Percentiles rank a stretch among this genome's conserved stretches.
These are phyloP conservation scores for Muntiacus muntjak DNA, from an alignment of 2,113 vertebrate species.

Conservation along the genomic window DNA sequence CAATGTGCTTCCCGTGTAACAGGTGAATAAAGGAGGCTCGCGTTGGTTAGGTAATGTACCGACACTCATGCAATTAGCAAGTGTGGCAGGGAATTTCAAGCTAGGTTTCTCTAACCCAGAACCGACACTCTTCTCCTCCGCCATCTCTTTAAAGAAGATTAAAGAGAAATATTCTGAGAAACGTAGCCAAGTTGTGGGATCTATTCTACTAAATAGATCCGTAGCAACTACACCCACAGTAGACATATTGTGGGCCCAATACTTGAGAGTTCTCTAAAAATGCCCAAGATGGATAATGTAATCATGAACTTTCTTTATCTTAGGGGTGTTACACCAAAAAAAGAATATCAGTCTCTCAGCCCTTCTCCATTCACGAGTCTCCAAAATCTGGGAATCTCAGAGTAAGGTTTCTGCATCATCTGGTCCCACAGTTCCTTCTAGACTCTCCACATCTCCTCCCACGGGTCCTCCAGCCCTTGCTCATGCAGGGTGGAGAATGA, in stretches of 20 bases:
- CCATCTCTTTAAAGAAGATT: not conserved
- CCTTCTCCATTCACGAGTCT: not conserved
- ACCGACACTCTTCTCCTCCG: not conserved
- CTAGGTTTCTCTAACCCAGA: not conserved
- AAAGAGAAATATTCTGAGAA: not conserved
- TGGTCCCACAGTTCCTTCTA: not conserved
- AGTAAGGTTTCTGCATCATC: not conserved
- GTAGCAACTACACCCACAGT: not conserved
- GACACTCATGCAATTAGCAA: not conserved
- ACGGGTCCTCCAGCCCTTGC: not conserved
- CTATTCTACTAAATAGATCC: not conserved
- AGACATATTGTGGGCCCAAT: not conserved
- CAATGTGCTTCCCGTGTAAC: not conserved
- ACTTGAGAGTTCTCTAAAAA: not conserved
- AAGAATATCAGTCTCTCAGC: not conserved
- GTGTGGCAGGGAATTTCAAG: not conserved
- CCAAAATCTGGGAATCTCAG: not conserved
- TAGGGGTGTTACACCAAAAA: not conserved
- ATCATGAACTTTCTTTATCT: not conserved
- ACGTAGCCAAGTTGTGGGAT: not conserved
- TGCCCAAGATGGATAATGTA: not conserved
- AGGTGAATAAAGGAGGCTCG: not conserved
- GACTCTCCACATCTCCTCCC: not conserved
- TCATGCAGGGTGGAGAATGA: rapidly evolving
- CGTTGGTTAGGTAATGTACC: not conserved